phyloP scores from a whole-genome alignment of 2,888 invertebrate species.

The Chloroclystis v-ata region DNA sequence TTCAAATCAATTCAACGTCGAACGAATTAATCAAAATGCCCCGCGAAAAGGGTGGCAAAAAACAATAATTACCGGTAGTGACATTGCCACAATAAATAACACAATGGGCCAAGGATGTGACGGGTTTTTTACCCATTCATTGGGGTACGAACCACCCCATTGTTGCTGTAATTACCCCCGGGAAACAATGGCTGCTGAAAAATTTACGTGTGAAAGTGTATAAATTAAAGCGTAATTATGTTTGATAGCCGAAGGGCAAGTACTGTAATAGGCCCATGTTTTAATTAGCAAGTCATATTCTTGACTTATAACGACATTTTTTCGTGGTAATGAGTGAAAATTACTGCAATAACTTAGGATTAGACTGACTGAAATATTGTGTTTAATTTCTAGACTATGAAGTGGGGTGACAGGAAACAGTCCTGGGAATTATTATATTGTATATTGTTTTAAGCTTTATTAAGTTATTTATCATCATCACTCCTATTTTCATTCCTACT shows the following conservation, averaged over 20 bases:
- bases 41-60: conserved; percentile 31
- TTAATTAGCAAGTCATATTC: conserved; percentile 27
- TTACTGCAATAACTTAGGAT: conserved; percentile 8
- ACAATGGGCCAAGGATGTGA: conserved; percentile 45
- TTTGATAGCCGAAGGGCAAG: conserved; percentile 28
- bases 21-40: conserved; percentile 27
- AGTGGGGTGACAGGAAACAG: too few species aligned
- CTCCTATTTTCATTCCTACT: too few species aligned
- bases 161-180: conserved; percentile 61
- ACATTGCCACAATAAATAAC: conserved; percentile 50
- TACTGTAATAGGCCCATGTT: conserved; percentile 25
- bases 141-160: conserved; percentile 33
- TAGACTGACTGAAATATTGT: background rate
- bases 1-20: conserved; percentile 23
- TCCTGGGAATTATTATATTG: too few species aligned
- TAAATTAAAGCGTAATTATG: conserved; percentile 33
- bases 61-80: conserved; percentile 38
- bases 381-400: too few species aligned
- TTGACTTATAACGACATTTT: conserved; percentile 23
- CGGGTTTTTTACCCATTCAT: conserved; percentile 45
- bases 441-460: too few species aligned
- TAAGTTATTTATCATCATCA: too few species aligned
- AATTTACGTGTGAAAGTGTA: conserved; percentile 33
- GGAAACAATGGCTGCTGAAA: conserved; percentile 33
- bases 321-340: conserved; percentile 2